Evolutionary conservation across 2,888 invertebrate species (phyloP).

Genomic region (Dasysyrphus tricinctus): DNA sequence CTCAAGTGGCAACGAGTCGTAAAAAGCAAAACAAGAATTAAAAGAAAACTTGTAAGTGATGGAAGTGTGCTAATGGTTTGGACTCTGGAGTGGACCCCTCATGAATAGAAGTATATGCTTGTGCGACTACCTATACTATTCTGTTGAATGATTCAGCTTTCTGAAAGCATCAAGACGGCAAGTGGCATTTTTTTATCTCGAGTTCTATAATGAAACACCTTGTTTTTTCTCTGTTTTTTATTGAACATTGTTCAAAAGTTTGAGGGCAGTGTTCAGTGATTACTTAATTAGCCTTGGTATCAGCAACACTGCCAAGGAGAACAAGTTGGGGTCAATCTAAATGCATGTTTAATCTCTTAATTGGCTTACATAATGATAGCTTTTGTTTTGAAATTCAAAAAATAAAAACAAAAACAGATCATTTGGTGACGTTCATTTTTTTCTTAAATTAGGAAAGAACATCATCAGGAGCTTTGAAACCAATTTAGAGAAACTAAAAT

Average conservation of each 20-base stretch:
- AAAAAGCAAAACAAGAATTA: neutral
- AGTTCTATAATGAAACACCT: slow-evolving; percentile 10
- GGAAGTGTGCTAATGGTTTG: slow-evolving; percentile 7
- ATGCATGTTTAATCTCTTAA: too few species aligned
- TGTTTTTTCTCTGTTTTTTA: neutral
- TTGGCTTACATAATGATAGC: too few species aligned
- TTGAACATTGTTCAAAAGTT: neutral
- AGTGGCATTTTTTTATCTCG: slow-evolving; percentile 4
- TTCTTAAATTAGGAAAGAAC: too few species aligned
- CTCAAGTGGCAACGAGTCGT: slow-evolving; percentile 48
- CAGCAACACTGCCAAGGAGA: too few species aligned
- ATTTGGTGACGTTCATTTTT: too few species aligned
- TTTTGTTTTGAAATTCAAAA: too few species aligned
- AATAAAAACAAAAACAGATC: too few species aligned
- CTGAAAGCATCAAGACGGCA: neutral
- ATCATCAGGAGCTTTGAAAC: too few species aligned
- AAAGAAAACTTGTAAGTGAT: slow-evolving; percentile 1
- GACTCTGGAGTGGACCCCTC: slow-evolving; percentile 2
- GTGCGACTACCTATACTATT: neutral
- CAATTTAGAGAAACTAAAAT: too few species aligned
- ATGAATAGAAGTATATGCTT: slow-evolving; percentile 11
- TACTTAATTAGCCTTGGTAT: neutral
- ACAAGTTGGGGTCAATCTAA: too few species aligned
- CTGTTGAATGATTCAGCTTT: neutral
- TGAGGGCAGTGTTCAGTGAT: slow-evolving; percentile 3